Evolutionary conservation across 2,797 vertebrate genomes (phyloP).

Genomic region (Alectoris magna): DNA sequence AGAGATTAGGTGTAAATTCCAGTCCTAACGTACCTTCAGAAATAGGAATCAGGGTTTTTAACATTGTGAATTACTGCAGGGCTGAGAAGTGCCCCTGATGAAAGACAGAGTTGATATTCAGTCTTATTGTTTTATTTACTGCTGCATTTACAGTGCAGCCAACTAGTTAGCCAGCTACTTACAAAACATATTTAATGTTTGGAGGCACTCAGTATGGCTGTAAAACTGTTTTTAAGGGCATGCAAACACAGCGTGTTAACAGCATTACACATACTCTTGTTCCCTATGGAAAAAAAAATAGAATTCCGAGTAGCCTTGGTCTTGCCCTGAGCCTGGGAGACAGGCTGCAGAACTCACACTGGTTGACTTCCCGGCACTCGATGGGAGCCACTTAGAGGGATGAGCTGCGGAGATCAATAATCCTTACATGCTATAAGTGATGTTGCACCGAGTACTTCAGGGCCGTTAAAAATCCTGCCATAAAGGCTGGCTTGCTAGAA

Average conservation of each 20-base stretch:
- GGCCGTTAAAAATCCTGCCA: slow-evolving; percentile 36
- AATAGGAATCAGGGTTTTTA: slow-evolving; percentile 61
- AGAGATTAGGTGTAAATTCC: slow-evolving; percentile 67
- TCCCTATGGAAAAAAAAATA: slow-evolving; percentile 57
- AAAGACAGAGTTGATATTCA: slow-evolving; percentile 70
- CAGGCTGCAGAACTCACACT: slow-evolving; percentile 50
- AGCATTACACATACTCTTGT: slow-evolving; percentile 35
- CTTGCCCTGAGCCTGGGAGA: slow-evolving; percentile 64
- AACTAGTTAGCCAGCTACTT: slow-evolving; percentile 77
- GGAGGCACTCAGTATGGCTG: slow-evolving; percentile 67
- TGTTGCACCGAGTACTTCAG: slow-evolving; percentile 38
- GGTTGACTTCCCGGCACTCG: slow-evolving; percentile 63
- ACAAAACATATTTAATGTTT: slow-evolving; percentile 76
- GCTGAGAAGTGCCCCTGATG: slow-evolving; percentile 50
- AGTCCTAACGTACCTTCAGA: slow-evolving; percentile 33
- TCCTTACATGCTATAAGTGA: slow-evolving; percentile 58
- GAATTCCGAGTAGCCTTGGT: slow-evolving; percentile 52
- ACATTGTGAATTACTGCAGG: slow-evolving; percentile 53
- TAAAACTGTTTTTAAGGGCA: slow-evolving; percentile 76
- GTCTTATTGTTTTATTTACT: slow-evolving; percentile 77
- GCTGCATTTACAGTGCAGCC: slow-evolving; percentile 64
- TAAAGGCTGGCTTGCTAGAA: slow-evolving; percentile 37
- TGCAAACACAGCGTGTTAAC: slow-evolving; percentile 63
- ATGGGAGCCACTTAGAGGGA: slow-evolving; percentile 74
- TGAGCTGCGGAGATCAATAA: slow-evolving; percentile 75